Conservation (phyloP, 1,140 invertebrate species). For the Hypothenemus hampei region DNA sequence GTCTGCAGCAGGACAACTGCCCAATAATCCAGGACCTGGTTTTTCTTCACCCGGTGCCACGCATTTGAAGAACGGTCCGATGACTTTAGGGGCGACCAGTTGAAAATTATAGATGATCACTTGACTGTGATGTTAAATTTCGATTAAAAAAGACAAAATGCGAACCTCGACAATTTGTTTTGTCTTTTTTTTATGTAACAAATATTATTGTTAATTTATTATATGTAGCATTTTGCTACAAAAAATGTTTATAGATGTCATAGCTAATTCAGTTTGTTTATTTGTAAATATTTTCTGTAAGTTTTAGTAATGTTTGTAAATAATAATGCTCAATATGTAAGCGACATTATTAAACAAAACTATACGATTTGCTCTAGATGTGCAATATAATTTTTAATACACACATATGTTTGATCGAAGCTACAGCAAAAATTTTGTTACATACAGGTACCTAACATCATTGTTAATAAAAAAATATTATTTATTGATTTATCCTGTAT, state of each 20-base stretch:
- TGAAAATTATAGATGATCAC: slow-evolving; percentile 36
- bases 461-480: no score
- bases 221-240: neutral
- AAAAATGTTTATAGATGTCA: neutral
- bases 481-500: no score
- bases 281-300: no score
- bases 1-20: slow-evolving; percentile 39
- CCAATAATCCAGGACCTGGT: slow-evolving; percentile 36
- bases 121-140: slow-evolving; percentile 31
- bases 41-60: slow-evolving; percentile 37
- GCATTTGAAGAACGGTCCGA: slow-evolving; percentile 41
- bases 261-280: neutral
- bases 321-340: slow-evolving; percentile 11
- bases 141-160: neutral
- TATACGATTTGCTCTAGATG: slow-evolving; percentile 8
- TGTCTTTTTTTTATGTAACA: neutral
- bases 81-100: slow-evolving; percentile 44
- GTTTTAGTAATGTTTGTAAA: neutral
- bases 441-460: no score
- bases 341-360: slow-evolving; percentile 4
- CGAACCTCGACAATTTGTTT: neutral
- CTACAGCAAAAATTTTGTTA: no score
- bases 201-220: neutral
- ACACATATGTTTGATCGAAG: no score
- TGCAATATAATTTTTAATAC: slow-evolving; percentile 7